Evolutionary conservation across 2,888 invertebrate genomes (phyloP), one percentile per base, ranked within the genome.

Genomic region (Scaptomyza polygonia): DNA sequence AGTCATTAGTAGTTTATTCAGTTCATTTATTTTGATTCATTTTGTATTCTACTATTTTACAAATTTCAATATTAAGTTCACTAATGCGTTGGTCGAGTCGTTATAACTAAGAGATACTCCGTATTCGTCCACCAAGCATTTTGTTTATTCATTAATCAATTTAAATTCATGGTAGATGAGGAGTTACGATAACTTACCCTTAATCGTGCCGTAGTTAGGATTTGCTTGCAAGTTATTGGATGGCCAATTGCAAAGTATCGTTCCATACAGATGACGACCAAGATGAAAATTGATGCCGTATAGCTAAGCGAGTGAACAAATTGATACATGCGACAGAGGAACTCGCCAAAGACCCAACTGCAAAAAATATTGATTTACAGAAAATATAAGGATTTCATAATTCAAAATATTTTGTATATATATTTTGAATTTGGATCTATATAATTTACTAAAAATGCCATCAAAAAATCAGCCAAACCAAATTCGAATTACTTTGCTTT

Each of bases 311-410:
- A 96, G 90, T 97, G 96, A 18, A 97, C 95, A 90, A 97, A 97
- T 92, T 97, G 96, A 92, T 97, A 97, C 94, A 97, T 95, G 91
- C 97, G 97, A 92, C 98, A 98, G 72, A 98, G 93, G 88, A 97
- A 96, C 86, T 95, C 94, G 3, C 97, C 97, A 72, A 96, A 94
- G 57, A 95, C 94, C 96, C 96, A 96, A 86, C 96, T 96, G 93
- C 56, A 75, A 77, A 74, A 73, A 87, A 25, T 4, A 5, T 25
- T 25, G 25, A 25, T 25, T 88, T 75, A 72, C 79, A 32, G 40
- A 42, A 4, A 32, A 8, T 5, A 49, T 3, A 16, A 5, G 25
- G 8, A 30, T 9, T 1, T n/a, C 11, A 14, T 56, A 55, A 61
- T 72, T 27, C 59, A 14, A 18, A 53, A 40, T 12, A 5, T n/a